Conservation (phyloP, 1,140 invertebrate genomes). For the Drosophila azteca region DNA sequence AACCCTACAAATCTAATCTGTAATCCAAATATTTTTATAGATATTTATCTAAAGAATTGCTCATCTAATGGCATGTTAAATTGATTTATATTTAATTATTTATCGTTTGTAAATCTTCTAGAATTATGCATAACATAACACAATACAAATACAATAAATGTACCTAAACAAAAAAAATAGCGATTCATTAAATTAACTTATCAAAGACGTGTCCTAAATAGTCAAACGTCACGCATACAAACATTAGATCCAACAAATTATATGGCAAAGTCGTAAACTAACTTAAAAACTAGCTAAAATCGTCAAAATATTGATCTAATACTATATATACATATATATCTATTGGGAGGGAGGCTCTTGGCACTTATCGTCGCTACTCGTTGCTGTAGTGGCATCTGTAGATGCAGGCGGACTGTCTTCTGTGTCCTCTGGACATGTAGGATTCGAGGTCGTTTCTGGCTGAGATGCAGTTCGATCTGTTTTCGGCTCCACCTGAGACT, state of each 20-base stretch:
- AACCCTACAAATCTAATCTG: neutral
- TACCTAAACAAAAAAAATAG: slow-evolving; percentile 21
- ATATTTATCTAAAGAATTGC: slow-evolving; percentile 24
- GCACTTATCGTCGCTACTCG: slow-evolving; percentile 22
- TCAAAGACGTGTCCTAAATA: slow-evolving; percentile 13
- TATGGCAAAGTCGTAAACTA: slow-evolving; percentile 62
- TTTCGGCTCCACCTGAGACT: slow-evolving; percentile 12
- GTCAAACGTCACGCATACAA: slow-evolving; percentile 55
- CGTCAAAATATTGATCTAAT: slow-evolving; percentile 54
- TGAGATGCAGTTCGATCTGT: neutral
- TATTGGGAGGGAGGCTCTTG: slow-evolving; percentile 15
- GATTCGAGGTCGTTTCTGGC: neutral
- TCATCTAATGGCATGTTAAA: slow-evolving; percentile 24
- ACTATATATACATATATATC: slow-evolving; percentile 1
- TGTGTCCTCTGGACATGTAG: neutral
- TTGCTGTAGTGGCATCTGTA: slow-evolving; percentile 1
- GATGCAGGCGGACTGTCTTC: slow-evolving; percentile 28
- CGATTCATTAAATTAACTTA: slow-evolving; percentile 12
- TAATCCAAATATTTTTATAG: slow-evolving; percentile 43
- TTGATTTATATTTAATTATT: slow-evolving; percentile 22
- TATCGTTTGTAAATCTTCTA: slow-evolving; percentile 32
- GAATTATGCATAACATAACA: slow-evolving; percentile 16
- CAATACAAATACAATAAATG: slow-evolving; percentile 46
- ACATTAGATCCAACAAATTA: slow-evolving; percentile 37
- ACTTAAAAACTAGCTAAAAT: slow-evolving; percentile 72